Percentiles rank a stretch among this genome's conserved stretches.
Evolutionary conservation across 2,113 vertebrate species (phyloP).

Genomic region (Megaptera novaeangliae): DNA sequence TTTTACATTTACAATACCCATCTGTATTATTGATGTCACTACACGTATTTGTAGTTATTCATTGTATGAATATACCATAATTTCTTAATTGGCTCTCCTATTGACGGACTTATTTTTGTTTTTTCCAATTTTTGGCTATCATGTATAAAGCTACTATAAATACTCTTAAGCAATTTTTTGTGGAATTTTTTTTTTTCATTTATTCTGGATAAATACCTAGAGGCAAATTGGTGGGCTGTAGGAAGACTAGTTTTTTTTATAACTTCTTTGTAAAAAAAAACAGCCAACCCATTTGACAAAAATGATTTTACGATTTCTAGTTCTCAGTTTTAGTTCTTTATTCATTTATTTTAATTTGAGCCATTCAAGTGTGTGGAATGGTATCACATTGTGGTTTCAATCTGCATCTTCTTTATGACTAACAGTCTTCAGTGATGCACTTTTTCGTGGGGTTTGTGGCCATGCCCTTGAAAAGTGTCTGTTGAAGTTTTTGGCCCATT

Average conservation of each 20-base stretch:
- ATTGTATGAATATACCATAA: background rate
- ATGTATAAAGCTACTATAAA: background rate
- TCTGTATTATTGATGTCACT: background rate
- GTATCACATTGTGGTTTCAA: background rate
- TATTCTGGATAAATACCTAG: background rate
- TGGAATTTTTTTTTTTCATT: background rate
- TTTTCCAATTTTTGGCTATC: background rate
- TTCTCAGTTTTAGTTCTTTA: background rate
- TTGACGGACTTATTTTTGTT: background rate
- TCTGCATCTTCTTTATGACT: background rate
- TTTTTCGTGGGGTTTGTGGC: background rate
- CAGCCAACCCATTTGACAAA: background rate
- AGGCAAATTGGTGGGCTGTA: background rate
- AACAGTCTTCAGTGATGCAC: background rate
- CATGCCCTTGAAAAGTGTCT: background rate
- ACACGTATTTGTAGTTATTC: background rate
- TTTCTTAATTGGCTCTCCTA: background rate
- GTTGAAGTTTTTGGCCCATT: background rate
- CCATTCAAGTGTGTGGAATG: background rate
- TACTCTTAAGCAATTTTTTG: background rate
- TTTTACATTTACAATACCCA: background rate
- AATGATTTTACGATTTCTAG: background rate
- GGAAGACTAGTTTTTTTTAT: background rate
- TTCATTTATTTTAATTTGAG: background rate
- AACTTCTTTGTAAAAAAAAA: background rate